Evolutionary conservation across 2,797 vertebrate genomes (phyloP).

Genomic region (Tragelaphus eurycerus): DNA sequence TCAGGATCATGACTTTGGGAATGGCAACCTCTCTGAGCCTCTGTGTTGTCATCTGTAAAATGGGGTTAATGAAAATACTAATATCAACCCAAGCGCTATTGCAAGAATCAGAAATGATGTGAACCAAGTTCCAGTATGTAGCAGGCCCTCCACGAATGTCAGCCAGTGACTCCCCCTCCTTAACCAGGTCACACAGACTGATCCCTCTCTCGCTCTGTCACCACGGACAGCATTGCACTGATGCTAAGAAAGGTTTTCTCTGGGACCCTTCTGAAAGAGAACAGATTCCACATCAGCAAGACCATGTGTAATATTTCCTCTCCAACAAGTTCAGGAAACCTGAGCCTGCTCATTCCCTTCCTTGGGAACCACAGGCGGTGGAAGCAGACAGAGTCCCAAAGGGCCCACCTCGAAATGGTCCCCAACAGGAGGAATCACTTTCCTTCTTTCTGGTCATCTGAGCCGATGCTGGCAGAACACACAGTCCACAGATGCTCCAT

Average conservation of each 20-base stretch:
- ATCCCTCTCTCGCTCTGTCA: neutral
- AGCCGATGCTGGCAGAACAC: neutral
- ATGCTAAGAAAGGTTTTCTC: neutral
- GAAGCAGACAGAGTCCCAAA: neutral
- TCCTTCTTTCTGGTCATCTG: neutral
- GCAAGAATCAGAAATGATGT: accelerated
- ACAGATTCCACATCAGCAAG: accelerated
- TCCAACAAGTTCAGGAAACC: too few species aligned
- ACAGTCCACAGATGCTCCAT: accelerated
- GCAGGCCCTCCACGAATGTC: accelerated
- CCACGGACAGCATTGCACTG: accelerated
- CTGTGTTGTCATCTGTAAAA: accelerated
- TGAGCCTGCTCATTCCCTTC: neutral
- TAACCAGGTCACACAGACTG: accelerated
- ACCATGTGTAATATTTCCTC: accelerated
- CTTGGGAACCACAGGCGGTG: neutral
- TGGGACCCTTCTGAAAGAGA: neutral
- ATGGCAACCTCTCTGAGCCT: too few species aligned
- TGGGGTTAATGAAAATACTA: too few species aligned
- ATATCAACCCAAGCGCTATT: accelerated
- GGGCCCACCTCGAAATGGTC: neutral
- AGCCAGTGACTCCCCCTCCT: accelerated
- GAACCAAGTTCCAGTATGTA: accelerated
- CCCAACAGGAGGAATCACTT: neutral
- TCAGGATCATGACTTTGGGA: too few species aligned